These are phyloP conservation scores for Palloptera scutellata DNA, from an alignment of 2,888 invertebrate genomes.

Conservation along the genomic window DNA sequence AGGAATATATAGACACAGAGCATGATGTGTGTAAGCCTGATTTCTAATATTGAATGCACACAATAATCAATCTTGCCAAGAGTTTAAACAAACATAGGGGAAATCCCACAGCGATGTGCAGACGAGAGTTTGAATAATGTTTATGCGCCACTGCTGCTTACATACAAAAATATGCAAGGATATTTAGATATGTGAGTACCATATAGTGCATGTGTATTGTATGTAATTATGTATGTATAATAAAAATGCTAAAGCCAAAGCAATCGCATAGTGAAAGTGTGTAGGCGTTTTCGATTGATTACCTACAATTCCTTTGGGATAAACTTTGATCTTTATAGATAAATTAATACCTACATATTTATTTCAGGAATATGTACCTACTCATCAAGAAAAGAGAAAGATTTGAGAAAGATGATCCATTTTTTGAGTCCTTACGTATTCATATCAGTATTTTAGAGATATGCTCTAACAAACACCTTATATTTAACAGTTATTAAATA, in stretches of 20 bases:
- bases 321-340: background rate
- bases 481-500: background rate
- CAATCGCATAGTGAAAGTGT: background rate
- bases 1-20: too few relatives aligned
- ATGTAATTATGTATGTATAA: background rate
- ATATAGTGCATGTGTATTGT: conserved; percentile 3
- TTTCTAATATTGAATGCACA: conserved; percentile 27
- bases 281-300: conserved; percentile 32
- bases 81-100: conserved; percentile 52
- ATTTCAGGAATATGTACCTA: too few relatives aligned
- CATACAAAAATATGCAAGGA: conserved; percentile 28
- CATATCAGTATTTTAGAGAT: background rate
- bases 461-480: background rate
- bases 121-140: conserved; percentile 9
- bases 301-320: conserved; percentile 19
- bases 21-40: too few relatives aligned
- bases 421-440: background rate
- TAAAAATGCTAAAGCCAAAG: background rate
- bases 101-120: background rate
- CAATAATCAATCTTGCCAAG: conserved; percentile 60
- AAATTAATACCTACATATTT: too few relatives aligned
- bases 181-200: background rate
- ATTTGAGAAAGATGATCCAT: too few relatives aligned
- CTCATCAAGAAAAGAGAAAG: too few relatives aligned
- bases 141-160: background rate